Conservation (phyloP, 2,888 invertebrate genomes). For the Melinopterus prodromus region DNA sequence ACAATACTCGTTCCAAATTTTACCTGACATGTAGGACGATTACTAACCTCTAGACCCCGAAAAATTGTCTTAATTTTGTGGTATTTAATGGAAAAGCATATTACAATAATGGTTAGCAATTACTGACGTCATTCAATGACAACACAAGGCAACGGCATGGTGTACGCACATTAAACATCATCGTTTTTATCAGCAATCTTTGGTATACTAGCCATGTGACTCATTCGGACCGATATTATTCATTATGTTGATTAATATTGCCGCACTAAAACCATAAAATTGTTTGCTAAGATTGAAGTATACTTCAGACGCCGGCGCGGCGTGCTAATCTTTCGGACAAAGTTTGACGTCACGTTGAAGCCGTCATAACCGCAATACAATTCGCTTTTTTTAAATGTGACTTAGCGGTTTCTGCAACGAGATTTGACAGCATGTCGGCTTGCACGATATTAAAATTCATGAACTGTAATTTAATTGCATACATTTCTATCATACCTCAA, state of each 20-base stretch:
- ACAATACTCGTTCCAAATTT: no score
- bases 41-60: no score
- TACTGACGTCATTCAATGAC: no score
- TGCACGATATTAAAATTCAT: background rate
- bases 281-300: background rate
- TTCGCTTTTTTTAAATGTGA: background rate
- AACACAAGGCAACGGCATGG: no score
- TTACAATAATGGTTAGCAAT: no score
- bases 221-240: background rate
- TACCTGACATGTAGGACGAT: no score
- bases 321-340: background rate
- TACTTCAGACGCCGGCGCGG: background rate
- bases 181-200: background rate
- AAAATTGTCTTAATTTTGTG: no score
- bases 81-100: no score
- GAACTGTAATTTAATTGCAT: background rate
- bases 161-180: no score
- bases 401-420: background rate
- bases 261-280: background rate
- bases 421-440: background rate
- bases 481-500: no score
- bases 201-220: background rate
- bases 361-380: background rate
- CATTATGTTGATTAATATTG: background rate
- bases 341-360: background rate